Conservation (phyloP, 2,797 vertebrate species). For the Zenarchopterus dispar region DNA sequence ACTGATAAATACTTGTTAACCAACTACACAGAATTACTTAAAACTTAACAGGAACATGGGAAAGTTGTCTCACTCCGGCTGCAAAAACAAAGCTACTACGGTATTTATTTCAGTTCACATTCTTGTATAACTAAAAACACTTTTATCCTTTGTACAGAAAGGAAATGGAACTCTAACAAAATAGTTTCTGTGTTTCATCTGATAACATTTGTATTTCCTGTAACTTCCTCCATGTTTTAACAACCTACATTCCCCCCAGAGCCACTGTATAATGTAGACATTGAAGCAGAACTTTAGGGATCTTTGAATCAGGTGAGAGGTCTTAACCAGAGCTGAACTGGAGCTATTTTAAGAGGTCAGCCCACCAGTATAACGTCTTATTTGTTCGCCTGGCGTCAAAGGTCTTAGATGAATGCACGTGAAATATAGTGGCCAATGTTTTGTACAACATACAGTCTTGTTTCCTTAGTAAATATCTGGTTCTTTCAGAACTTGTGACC, state of each 20-base stretch:
- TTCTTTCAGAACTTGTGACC: neutral
- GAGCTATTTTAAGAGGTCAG: conserved; percentile 61
- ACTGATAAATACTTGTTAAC: conserved; percentile 19
- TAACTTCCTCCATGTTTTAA: conserved; percentile 3
- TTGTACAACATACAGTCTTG: conserved; percentile 9
- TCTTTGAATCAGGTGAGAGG: conserved; percentile 72
- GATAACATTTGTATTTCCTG: conserved; percentile 7
- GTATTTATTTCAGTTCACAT: conserved; percentile 15
- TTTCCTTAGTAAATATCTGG: conserved; percentile 30
- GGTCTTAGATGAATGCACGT: conserved; percentile 23
- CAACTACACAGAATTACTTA: neutral
- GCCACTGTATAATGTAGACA: conserved; percentile 55
- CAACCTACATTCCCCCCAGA: conserved; percentile 34
- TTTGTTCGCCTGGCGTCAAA: conserved; percentile 61
- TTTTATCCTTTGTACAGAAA: no score
- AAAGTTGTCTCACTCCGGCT: neutral
- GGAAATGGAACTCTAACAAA: neutral
- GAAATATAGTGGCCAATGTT: conserved; percentile 10
- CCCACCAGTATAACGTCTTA: conserved; percentile 64
- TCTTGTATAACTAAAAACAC: neutral
- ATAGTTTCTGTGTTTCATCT: neutral
- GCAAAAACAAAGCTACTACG: no score
- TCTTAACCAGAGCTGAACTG: conserved; percentile 63
- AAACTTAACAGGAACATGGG: neutral
- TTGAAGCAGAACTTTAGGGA: conserved; percentile 44